A percentile compares a stretch with the other conserved stretches of the same genome.
Evolutionary conservation across 2,113 vertebrate genomes (phyloP).

Genomic region (Climacteris rufus): DNA sequence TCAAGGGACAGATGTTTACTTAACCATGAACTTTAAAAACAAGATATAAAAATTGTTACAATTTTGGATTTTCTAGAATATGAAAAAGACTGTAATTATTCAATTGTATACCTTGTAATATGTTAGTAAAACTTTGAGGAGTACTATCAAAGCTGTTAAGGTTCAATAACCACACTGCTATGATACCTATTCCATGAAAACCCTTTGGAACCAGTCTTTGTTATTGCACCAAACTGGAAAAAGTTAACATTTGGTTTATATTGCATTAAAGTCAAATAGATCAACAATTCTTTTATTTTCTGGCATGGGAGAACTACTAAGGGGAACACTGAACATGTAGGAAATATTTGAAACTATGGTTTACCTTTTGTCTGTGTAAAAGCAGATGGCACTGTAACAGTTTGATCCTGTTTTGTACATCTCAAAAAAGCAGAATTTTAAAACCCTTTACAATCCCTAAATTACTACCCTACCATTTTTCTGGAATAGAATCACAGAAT

Average conservation of each 20-base stretch:
- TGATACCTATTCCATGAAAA: not conserved
- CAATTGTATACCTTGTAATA: not conserved
- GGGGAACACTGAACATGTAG: not conserved
- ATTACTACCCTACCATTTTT: not conserved
- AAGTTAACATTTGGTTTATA: not conserved
- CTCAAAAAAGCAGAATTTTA: not conserved
- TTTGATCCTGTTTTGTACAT: not conserved
- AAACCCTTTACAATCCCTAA: not conserved
- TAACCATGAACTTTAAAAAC: slow-evolving; percentile 26
- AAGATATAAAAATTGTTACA: not conserved
- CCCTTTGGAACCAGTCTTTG: not conserved
- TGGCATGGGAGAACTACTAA: not conserved
- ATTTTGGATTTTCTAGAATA: not conserved
- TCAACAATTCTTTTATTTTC: not conserved
- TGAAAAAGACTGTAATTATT: not conserved
- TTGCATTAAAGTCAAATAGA: not conserved
- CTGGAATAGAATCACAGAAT: not conserved
- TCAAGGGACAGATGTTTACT: slow-evolving; percentile 36
- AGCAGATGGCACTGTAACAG: not conserved
- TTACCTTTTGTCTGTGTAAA: not conserved
- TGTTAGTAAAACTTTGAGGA: not conserved
- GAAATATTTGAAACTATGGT: not conserved
- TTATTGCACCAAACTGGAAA: not conserved
- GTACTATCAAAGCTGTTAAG: not conserved
- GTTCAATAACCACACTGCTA: not conserved